A percentile compares a stretch with the other conserved stretches of the same genome.
Evolutionary conservation across 2,113 vertebrate species (phyloP).

Genomic region (Mobula hypostoma): DNA sequence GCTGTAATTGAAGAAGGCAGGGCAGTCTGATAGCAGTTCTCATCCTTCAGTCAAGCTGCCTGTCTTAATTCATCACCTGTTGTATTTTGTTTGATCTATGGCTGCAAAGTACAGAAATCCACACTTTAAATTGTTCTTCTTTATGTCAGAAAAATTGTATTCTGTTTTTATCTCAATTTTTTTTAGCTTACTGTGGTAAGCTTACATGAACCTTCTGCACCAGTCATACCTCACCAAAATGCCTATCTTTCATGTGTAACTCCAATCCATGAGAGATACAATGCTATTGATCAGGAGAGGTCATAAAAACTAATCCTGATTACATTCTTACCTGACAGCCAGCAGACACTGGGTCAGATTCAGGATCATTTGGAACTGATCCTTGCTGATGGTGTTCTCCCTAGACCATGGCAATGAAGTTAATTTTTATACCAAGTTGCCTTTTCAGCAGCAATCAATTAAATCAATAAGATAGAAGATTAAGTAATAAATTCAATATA

Average conservation of each 20-base stretch:
- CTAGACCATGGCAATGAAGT: too few species aligned
- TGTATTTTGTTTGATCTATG: slow-evolving; percentile 14
- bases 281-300: not conserved
- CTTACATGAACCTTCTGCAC: not conserved
- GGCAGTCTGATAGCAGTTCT: slow-evolving; percentile 18
- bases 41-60: slow-evolving; percentile 6
- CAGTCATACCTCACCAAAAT: slow-evolving; percentile 3
- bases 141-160: slow-evolving; percentile 18
- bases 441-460: not conserved
- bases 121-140: slow-evolving; percentile 16
- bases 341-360: not conserved
- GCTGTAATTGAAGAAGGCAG: slow-evolving; percentile 11
- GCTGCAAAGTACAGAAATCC: slow-evolving; percentile 5
- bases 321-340: not conserved
- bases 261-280: not conserved
- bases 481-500: not conserved
- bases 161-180: not conserved
- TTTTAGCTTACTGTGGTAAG: not conserved
- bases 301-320: not conserved
- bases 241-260: not conserved
- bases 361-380: not conserved
- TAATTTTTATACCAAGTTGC: not conserved
- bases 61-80: slow-evolving; percentile 23
- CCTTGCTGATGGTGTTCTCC: not conserved
- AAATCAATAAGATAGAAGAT: not conserved